Evolutionary conservation across 2,113 vertebrate species (phyloP).

Genomic region (Okapia johnstoni): DNA sequence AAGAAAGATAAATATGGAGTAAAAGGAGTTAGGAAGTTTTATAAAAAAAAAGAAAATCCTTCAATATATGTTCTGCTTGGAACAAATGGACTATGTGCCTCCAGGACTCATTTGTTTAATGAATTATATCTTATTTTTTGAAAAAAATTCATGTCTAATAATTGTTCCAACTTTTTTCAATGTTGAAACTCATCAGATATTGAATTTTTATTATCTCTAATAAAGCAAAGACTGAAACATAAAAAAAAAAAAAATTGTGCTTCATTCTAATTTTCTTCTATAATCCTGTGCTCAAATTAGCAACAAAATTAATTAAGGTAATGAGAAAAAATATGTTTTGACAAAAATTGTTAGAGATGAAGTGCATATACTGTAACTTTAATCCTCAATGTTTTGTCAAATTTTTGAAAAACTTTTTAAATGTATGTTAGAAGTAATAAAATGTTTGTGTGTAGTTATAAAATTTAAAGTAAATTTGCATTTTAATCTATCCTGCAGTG

Average conservation of each 20-base stretch:
- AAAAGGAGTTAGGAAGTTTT: neutral
- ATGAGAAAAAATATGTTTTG: constrained; percentile 13
- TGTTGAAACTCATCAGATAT: neutral
- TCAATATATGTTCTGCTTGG: neutral
- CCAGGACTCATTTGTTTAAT: neutral
- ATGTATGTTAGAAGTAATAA: constrained; percentile 5
- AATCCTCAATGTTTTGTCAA: neutral
- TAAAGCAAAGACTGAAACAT: neutral
- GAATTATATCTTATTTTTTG: neutral
- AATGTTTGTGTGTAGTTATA: neutral
- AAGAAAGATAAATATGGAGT: neutral
- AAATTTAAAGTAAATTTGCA: constrained; percentile 40
- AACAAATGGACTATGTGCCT: neutral
- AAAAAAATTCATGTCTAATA: neutral
- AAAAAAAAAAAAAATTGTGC: neutral
- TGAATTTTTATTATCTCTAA: neutral
- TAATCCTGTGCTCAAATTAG: constrained; percentile 1
- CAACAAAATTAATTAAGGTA: neutral
- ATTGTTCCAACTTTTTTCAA: neutral
- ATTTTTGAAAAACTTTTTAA: constrained; percentile 38
- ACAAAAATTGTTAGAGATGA: neutral
- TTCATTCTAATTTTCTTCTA: neutral
- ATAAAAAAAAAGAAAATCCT: neutral
- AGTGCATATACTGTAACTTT: neutral
- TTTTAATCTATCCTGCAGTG: neutral